phyloP scores from a whole-genome alignment of 1,140 invertebrate species.

The Stenopsyche tienmushanensis region DNA sequence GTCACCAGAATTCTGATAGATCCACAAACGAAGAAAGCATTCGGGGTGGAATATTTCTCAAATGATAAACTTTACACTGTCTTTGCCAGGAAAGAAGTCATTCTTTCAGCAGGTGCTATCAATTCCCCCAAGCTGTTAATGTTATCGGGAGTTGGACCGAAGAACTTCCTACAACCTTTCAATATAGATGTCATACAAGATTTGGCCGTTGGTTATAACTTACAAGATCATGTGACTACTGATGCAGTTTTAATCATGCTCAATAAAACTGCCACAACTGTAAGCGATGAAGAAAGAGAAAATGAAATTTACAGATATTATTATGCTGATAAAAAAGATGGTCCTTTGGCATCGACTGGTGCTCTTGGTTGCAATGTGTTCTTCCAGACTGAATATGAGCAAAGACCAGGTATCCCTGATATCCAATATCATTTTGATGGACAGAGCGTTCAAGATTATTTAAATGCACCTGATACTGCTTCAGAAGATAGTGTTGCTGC shows the following conservation, averaged over 20 bases:
- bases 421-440: conserved; percentile 66
- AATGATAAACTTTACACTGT: conserved; percentile 46
- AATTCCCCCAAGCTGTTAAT: conserved; percentile 73
- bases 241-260: conserved; percentile 57
- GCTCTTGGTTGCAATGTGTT: conserved; percentile 55
- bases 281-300: conserved; percentile 48
- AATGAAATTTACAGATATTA: conserved; percentile 57
- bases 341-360: conserved; percentile 56
- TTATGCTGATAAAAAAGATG: conserved; percentile 46
- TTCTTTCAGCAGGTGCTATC: conserved; percentile 68
- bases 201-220: conserved; percentile 70
- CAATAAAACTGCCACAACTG: conserved; percentile 56
- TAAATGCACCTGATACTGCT: conserved; percentile 55
- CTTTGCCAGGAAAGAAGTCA: conserved; percentile 68
- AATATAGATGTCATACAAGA: conserved; percentile 62
- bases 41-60: conserved; percentile 66
- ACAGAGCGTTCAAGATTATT: conserved; percentile 52
- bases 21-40: conserved; percentile 63
- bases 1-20: conserved; percentile 76
- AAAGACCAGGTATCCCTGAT: conserved; percentile 57
- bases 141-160: conserved; percentile 74
- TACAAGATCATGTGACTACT: conserved; percentile 74
- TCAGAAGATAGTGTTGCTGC: conserved; percentile 53
- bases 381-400: conserved; percentile 55
- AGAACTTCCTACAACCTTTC: conserved; percentile 58